A percentile compares a stretch with the other conserved stretches of the same genome.
These are phyloP conservation scores for Eupithecia subumbrata DNA, from an alignment of 2,888 invertebrate species.

Conservation along the genomic window DNA sequence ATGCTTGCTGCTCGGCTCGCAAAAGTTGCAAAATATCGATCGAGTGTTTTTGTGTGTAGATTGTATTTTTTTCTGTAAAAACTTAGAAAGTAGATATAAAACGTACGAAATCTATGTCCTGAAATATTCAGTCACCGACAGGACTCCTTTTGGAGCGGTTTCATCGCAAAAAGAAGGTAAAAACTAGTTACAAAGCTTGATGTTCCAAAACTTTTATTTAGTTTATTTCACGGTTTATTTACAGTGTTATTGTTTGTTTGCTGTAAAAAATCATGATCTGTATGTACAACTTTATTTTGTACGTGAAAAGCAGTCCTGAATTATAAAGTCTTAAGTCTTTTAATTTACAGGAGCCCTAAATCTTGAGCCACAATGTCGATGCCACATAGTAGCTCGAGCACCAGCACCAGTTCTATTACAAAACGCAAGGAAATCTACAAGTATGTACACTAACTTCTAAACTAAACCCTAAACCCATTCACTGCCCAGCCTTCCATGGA, in stretches of 20 bases:
- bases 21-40: constrained; percentile 24
- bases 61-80: constrained; percentile 10
- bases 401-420: constrained; percentile 74
- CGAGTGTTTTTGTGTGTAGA: constrained; percentile 28
- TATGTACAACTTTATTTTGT: neutral
- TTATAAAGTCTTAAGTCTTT: neutral
- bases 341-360: constrained; percentile 27
- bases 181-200: neutral
- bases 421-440: constrained; percentile 83
- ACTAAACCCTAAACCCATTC: neutral
- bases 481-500: neutral
- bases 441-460: constrained; percentile 55
- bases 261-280: neutral
- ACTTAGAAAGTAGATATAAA: neutral
- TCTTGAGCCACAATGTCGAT: constrained; percentile 68
- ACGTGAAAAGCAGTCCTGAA: neutral
- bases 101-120: neutral
- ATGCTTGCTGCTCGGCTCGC: neutral
- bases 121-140: neutral
- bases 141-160: constrained; percentile 13
- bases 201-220: constrained; percentile 10
- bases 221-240: neutral
- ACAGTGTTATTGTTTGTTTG: constrained; percentile 19
- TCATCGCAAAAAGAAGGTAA: constrained; percentile 19
- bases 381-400: constrained; percentile 81